A percentile compares a stretch with the other conserved stretches of the same genome.
phyloP scores from a whole-genome alignment of 2,888 invertebrate genomes.

The Aplocera efformata region DNA sequence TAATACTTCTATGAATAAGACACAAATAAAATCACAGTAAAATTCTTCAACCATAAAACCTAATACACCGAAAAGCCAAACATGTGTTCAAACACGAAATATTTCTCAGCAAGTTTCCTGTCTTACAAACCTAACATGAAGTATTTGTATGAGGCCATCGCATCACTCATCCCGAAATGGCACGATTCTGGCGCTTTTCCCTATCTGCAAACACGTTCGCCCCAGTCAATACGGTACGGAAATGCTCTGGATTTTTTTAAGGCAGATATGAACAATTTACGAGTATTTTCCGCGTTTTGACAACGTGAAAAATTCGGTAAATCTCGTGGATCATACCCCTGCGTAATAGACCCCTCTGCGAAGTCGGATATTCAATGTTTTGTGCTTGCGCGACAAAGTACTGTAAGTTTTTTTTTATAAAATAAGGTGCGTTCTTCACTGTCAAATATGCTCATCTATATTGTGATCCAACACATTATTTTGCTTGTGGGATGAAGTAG shows the following conservation, averaged over 20 bases:
- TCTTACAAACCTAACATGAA: background rate
- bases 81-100: background rate
- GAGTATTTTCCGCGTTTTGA: conserved; percentile 45
- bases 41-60: too few relatives aligned
- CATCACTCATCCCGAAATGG: conserved; percentile 21
- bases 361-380: conserved; percentile 46
- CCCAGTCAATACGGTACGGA: conserved; percentile 32
- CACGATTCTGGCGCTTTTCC: conserved; percentile 22
- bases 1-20: too few relatives aligned
- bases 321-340: conserved; percentile 34
- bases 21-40: too few relatives aligned
- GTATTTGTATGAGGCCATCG: conserved; percentile 17
- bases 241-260: conserved; percentile 37
- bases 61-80: background rate
- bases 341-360: conserved; percentile 38
- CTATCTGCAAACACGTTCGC: conserved; percentile 37
- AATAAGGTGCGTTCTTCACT: conserved; percentile 12
- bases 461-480: background rate
- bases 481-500: too few relatives aligned
- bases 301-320: conserved; percentile 34
- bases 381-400: conserved; percentile 27
- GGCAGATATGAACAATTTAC: conserved; percentile 45
- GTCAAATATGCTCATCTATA: background rate
- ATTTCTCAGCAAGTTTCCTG: conserved; percentile 3
- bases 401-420: conserved; percentile 21